Evolutionary conservation across 2,888 invertebrate genomes (phyloP), one percentile per base, ranked within the genome.

Genomic region (Octodonta nipae): DNA sequence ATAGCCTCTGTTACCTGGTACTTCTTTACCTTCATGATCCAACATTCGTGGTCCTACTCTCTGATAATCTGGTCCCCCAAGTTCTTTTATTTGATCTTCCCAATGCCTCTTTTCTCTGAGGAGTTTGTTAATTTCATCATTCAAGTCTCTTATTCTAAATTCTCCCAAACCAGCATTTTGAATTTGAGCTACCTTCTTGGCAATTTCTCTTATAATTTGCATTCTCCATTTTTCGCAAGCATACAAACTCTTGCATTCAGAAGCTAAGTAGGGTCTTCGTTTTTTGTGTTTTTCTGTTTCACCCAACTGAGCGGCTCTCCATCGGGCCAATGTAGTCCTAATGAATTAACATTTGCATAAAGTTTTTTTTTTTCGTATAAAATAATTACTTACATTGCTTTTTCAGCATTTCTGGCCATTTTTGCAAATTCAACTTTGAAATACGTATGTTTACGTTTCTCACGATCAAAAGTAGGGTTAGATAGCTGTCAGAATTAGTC

Each of bases 131-230:
- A 99, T 99, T 63, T 99, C 96, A 64, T 99, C 98, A 60, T 99
- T 99, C 13, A 99, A 66, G 58, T 99, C 98, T 10, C 98, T 73
- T 42, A 99, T 87, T 13, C 95, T 78, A 59, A 95, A 99, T 64
- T 99, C 98, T 3, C 98, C 98, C n/a, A 98, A 70, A 35, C 98
- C 98, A 43, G 98, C 91, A 65, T 96, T 96, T 60, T 99, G 98
- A 57, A 99, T 99, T 63, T 95, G 92, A 2, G 96, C 87, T 0
- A 99, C 96, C 68, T 98, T 99, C 55, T 92, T 87, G 0, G 96
- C 91, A 25, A 98, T 84, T 64, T 99, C 98, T 34, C 93, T 70
- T 34, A 98, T 88, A 37, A 99, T 92, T 60, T 98, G 95, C 61
- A 91, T 71, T 41, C 98, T 70, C 82, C 92, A 96, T 65, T 89